phyloP scores from a whole-genome alignment of 2,888 invertebrate genomes.

The Sesia apiformis region DNA sequence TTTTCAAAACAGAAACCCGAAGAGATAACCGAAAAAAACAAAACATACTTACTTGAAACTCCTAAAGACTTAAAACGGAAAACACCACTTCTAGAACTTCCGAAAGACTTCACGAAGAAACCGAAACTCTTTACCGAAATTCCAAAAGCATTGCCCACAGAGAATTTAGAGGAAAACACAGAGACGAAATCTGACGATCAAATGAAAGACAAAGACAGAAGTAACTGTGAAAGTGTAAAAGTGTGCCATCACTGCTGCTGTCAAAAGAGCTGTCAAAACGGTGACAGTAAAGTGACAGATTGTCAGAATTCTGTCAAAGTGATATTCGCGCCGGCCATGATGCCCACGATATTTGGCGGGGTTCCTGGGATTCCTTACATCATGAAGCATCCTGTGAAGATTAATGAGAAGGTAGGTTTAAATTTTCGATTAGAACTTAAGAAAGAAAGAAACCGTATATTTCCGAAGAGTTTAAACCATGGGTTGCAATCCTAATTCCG shows the following conservation, averaged over 20 bases:
- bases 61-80: slow-evolving; percentile 54
- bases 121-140: slow-evolving; percentile 32
- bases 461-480: too few relatives aligned
- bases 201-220: not conserved
- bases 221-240: not conserved
- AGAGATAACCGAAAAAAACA: slow-evolving; percentile 17
- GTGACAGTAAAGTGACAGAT: slow-evolving; percentile 9
- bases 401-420: slow-evolving; percentile 41
- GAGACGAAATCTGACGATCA: not conserved
- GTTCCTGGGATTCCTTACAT: slow-evolving; percentile 49
- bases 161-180: not conserved
- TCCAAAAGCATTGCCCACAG: not conserved
- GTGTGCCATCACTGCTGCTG: slow-evolving; percentile 6
- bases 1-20: slow-evolving; percentile 13
- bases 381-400: slow-evolving; percentile 34
- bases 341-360: slow-evolving; percentile 48
- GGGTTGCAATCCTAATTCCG: too few relatives aligned
- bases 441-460: too few relatives aligned
- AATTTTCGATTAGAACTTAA: too few relatives aligned
- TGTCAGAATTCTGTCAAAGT: slow-evolving; percentile 48
- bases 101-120: slow-evolving; percentile 40
- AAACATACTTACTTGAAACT: slow-evolving; percentile 49
- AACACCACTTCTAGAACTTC: slow-evolving; percentile 46
- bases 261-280: slow-evolving; percentile 7
- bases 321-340: slow-evolving; percentile 59